Conservation (phyloP, 92 coral and sea anemone species). For the Parazoanthus swiftii region DNA sequence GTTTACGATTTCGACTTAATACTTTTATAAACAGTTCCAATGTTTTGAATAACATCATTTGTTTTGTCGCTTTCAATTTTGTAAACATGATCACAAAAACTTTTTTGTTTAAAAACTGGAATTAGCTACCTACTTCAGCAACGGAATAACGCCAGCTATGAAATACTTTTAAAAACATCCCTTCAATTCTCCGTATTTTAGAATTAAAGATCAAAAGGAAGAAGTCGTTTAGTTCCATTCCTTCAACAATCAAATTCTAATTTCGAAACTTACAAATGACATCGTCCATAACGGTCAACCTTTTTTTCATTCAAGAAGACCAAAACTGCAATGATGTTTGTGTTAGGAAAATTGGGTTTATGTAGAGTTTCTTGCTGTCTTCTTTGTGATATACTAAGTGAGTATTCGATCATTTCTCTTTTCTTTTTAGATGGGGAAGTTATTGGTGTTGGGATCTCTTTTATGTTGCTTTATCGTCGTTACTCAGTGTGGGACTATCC, state of each 20-base stretch:
- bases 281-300: not conserved
- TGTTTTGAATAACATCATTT: not conserved
- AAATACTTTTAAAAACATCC: too few relatives aligned
- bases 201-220: not conserved
- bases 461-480: constrained; percentile 10
- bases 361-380: not conserved
- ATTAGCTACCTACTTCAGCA: not conserved
- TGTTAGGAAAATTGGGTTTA: not conserved
- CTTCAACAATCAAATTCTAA: not conserved
- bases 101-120: not conserved
- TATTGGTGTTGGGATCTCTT: constrained; percentile 26
- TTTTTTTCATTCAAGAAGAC: too few relatives aligned
- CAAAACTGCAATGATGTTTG: too few relatives aligned
- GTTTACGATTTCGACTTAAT: not conserved
- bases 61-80: not conserved
- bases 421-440: constrained; percentile 22
- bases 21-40: not conserved
- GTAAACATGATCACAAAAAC: not conserved
- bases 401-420: not conserved
- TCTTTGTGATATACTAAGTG: not conserved
- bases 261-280: not conserved
- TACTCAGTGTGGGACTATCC: constrained; percentile 21
- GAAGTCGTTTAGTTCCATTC: not conserved
- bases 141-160: not conserved
- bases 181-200: too few relatives aligned